Evolutionary conservation across 2,797 vertebrate species (phyloP).

Genomic region (Delichon dasypus): DNA sequence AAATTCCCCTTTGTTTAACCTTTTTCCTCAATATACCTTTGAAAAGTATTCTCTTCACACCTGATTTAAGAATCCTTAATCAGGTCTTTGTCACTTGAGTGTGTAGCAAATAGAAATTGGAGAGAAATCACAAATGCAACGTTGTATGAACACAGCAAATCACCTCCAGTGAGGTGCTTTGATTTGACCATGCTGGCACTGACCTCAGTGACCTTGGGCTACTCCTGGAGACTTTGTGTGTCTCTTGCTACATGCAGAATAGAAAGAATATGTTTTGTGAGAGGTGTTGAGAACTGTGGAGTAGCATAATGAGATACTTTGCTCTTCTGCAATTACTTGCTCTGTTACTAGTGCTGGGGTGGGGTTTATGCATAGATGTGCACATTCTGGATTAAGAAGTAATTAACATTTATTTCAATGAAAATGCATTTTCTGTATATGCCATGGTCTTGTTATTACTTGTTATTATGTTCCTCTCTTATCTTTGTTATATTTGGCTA

Average conservation of each 20-base stretch:
- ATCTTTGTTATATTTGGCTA: background rate
- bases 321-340: background rate
- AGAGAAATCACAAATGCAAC: constrained; percentile 6
- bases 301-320: background rate
- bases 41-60: background rate
- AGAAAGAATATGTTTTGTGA: background rate
- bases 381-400: background rate
- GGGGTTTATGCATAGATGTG: background rate
- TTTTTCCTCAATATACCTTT: background rate
- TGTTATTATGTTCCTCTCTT: background rate
- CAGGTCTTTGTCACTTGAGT: background rate
- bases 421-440: background rate
- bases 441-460: background rate
- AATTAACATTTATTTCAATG: background rate
- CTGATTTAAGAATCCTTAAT: background rate
- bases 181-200: background rate
- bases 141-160: background rate
- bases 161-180: background rate
- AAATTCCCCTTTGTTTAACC: background rate
- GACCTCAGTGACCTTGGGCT: background rate
- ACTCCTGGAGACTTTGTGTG: background rate
- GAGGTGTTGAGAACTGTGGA: background rate
- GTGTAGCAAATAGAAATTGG: background rate
- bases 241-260: background rate
- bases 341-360: background rate